phyloP scores from a whole-genome alignment of 2,888 invertebrate species.

The Ligdia adustata region DNA sequence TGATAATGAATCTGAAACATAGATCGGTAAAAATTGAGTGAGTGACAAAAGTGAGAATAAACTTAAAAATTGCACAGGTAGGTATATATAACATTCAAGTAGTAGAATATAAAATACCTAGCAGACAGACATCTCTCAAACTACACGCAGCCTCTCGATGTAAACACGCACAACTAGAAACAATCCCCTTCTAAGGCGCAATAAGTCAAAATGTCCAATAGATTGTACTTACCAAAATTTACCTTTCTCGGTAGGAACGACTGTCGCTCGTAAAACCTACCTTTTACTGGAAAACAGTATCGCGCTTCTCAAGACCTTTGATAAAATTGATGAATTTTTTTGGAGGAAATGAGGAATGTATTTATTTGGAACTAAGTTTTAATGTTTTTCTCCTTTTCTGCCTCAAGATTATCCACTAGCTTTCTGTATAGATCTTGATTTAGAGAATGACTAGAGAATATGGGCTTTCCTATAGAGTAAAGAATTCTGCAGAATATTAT shows the following conservation, averaged over 20 bases:
- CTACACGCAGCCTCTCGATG: conserved; percentile 25
- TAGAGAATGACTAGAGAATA: too few relatives aligned
- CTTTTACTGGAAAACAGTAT: conserved; percentile 4
- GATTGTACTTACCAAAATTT: conserved; percentile 63
- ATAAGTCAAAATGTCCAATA: conserved; percentile 67
- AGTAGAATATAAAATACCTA: background rate
- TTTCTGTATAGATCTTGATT: too few relatives aligned
- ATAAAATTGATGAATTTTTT: too few relatives aligned
- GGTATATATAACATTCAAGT: background rate
- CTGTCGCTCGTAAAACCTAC: conserved; percentile 67
- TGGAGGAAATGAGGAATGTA: too few relatives aligned
- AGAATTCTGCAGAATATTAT: too few relatives aligned
- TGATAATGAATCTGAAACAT: too few relatives aligned
- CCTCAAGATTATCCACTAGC: too few relatives aligned
- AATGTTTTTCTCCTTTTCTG: too few relatives aligned
- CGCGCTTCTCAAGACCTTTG: conserved; percentile 42
- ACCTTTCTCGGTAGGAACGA: conserved; percentile 60
- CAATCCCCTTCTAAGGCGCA: conserved; percentile 54
- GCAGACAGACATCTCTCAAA: conserved; percentile 18
- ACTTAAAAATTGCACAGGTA: background rate
- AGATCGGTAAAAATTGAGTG: too few relatives aligned
- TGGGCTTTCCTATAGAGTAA: too few relatives aligned
- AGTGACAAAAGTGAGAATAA: too few relatives aligned
- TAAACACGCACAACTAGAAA: conserved; percentile 39
- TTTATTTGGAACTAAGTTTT: too few relatives aligned